These are phyloP conservation scores for Pomatostomus ruficeps DNA, from an alignment of 2,113 vertebrate genomes.

Conservation along the genomic window DNA sequence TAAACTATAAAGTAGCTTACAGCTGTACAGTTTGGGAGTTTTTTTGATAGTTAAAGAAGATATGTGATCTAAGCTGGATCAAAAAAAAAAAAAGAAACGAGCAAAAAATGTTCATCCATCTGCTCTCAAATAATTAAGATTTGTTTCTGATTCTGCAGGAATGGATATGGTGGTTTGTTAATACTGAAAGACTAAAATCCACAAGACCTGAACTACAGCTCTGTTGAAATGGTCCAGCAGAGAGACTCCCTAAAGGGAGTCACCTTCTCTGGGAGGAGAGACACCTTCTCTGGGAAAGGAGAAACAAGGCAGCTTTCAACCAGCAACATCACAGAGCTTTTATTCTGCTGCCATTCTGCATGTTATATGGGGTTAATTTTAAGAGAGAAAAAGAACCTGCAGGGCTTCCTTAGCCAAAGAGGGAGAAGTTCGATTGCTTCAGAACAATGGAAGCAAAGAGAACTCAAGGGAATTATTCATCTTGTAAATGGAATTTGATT, in stretches of 20 bases:
- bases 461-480: background rate
- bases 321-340: background rate
- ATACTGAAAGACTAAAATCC: background rate
- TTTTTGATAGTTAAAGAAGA: background rate
- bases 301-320: background rate
- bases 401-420: background rate
- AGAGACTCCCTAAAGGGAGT: background rate
- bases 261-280: background rate
- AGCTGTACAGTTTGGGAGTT: background rate
- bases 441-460: background rate
- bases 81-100: background rate
- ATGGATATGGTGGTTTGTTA: background rate
- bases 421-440: background rate
- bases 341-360: background rate
- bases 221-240: background rate
- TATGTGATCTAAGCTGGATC: background rate
- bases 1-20: background rate
- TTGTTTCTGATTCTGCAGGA: background rate
- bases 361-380: background rate
- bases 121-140: background rate
- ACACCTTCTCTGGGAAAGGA: background rate
- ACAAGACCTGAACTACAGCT: background rate
- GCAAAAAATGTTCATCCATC: background rate
- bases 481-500: slow-evolving; percentile 7
- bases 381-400: background rate